A percentile compares a stretch with the other conserved stretches of the same genome.
These are phyloP conservation scores for Manduca sexta DNA, from an alignment of 1,140 invertebrate genomes.

Conservation along the genomic window DNA sequence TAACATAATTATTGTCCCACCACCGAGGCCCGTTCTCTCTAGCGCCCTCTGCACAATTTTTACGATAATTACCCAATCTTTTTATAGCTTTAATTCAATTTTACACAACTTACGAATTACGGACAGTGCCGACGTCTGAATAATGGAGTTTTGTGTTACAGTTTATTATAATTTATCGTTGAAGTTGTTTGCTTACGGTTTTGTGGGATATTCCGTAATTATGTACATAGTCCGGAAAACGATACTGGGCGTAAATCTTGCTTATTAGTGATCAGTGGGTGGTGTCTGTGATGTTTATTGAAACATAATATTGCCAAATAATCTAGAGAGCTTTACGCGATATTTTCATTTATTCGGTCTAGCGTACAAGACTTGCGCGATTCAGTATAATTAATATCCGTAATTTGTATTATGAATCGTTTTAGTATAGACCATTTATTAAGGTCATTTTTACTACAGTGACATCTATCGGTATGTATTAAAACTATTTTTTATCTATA, in stretches of 20 bases:
- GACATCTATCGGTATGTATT: too few species aligned
- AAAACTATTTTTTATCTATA: too few species aligned
- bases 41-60: constrained; percentile 27
- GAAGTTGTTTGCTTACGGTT: constrained; percentile 19
- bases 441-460: too few species aligned
- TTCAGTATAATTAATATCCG: too few species aligned
- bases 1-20: constrained; percentile 31
- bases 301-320: too few species aligned
- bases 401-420: too few species aligned
- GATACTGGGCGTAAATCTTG: constrained; percentile 14
- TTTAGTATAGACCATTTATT: too few species aligned
- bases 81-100: constrained; percentile 47
- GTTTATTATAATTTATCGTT: constrained; percentile 24
- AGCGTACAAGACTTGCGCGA: too few species aligned
- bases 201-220: constrained; percentile 12
- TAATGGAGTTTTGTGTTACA: constrained; percentile 16
- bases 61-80: constrained; percentile 47
- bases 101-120: constrained; percentile 9
- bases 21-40: neutral
- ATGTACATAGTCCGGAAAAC: constrained; percentile 10
- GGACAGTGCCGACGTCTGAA: constrained; percentile 9
- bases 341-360: too few species aligned
- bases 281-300: too few species aligned
- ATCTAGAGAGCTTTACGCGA: too few species aligned
- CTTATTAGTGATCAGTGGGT: neutral